A percentile compares a stretch with the other conserved stretches of the same genome.
Conservation (phyloP, 2,888 invertebrate species). For the Antheraea yamamai region DNA sequence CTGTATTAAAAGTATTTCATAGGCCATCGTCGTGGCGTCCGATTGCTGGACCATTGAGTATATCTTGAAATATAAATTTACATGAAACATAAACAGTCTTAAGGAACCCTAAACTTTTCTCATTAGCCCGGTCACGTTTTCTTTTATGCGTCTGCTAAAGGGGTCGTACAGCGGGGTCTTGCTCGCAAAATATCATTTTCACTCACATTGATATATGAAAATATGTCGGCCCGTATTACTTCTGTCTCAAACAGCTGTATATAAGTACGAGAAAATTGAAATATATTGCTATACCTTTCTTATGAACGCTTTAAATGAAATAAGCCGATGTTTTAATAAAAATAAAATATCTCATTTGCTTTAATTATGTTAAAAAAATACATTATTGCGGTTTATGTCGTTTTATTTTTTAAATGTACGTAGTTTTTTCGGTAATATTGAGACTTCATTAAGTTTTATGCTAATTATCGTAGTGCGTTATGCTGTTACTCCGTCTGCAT, state of each 20-base stretch:
- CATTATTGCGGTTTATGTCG: too few relatives aligned
- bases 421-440: too few relatives aligned
- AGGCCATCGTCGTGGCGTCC: neutral
- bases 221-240: constrained; percentile 3
- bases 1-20: neutral
- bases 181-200: constrained; percentile 6
- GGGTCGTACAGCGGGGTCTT: neutral
- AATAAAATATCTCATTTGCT: too few relatives aligned
- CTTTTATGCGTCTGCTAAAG: constrained; percentile 8
- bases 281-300: neutral
- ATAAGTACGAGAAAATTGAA: neutral
- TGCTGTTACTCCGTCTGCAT: too few relatives aligned
- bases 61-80: neutral
- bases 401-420: too few relatives aligned
- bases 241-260: neutral
- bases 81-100: neutral
- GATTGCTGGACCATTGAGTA: neutral
- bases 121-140: constrained; percentile 11
- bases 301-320: neutral
- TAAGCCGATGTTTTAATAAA: too few relatives aligned
- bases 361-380: too few relatives aligned
- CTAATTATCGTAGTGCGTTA: too few relatives aligned
- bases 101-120: constrained; percentile 8
- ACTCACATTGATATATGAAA: neutral
- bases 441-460: too few relatives aligned